phyloP scores from a whole-genome alignment of 2,888 invertebrate genomes.

The Sminthurinus aureus region DNA sequence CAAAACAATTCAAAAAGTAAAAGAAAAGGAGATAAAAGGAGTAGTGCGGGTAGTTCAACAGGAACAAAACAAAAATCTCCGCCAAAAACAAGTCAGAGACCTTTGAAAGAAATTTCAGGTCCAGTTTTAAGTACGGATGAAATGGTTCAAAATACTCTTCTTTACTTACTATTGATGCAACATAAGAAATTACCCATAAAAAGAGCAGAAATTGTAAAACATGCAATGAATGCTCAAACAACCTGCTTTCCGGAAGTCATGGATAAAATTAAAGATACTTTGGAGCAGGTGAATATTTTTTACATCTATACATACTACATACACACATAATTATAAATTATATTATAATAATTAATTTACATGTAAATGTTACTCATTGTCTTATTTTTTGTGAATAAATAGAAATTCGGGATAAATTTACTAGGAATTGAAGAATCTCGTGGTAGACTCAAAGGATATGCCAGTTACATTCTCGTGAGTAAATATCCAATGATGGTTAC shows the following conservation, averaged over 20 bases:
- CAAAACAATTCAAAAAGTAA: not conserved
- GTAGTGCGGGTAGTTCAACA: not conserved
- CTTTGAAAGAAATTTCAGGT: not conserved
- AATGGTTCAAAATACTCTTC: slow-evolving; percentile 53
- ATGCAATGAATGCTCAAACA: slow-evolving; percentile 53
- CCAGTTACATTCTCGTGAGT: slow-evolving; percentile 49
- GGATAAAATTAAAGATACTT: slow-evolving; percentile 38
- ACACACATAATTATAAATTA: not conserved
- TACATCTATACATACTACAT: not conserved
- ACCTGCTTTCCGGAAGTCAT: slow-evolving; percentile 51
- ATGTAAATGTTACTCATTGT: not conserved
- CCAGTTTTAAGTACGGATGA: slow-evolving; percentile 42
- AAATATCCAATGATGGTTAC: slow-evolving; percentile 46
- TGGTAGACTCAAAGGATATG: slow-evolving; percentile 17
- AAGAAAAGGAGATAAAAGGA: not conserved
- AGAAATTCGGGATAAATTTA: slow-evolving; percentile 54
- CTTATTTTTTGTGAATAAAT: not conserved
- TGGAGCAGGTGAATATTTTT: slow-evolving; percentile 42
- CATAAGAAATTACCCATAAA: slow-evolving; percentile 55
- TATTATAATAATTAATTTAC: not conserved
- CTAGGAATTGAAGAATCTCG: slow-evolving; percentile 46
- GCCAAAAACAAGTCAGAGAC: not conserved
- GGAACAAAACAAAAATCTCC: not conserved
- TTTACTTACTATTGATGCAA: slow-evolving; percentile 52
- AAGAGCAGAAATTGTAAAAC: slow-evolving; percentile 50